Conservation (phyloP, 2,113 vertebrate genomes). For the Chitala chitala region DNA sequence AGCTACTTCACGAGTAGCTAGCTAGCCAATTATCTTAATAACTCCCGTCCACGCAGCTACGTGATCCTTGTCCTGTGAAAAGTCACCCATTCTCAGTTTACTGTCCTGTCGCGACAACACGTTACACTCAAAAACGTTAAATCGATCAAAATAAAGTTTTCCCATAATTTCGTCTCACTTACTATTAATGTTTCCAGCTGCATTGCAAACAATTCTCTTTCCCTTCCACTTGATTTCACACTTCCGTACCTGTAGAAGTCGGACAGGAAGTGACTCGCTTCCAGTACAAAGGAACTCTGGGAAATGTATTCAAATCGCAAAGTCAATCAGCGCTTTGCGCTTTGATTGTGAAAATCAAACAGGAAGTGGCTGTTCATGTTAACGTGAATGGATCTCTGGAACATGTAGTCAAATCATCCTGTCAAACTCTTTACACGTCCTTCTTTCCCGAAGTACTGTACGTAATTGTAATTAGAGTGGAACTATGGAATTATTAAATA, state of each 20-base stretch:
- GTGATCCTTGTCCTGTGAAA: neutral
- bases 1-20: no score
- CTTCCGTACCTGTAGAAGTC: conserved; percentile 36
- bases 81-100: neutral
- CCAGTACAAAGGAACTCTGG: conserved; percentile 3
- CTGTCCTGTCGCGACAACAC: neutral
- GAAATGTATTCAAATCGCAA: conserved; percentile 26
- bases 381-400: no score
- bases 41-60: conserved; percentile 2
- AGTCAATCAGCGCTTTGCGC: no score
- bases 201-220: conserved; percentile 35
- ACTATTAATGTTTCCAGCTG: conserved; percentile 46
- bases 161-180: conserved; percentile 34
- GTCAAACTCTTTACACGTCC: no score
- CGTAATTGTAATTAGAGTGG: no score
- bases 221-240: conserved; percentile 30
- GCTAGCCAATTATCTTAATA: conserved; percentile 6
- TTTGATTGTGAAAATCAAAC: no score
- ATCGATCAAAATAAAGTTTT: neutral
- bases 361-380: no score
- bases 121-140: no score
- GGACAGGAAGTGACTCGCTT: conserved; percentile 16
- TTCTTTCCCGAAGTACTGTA: no score
- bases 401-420: no score
- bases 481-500: no score